These are phyloP conservation scores for Quadriops clusia DNA, from an alignment of 2,888 invertebrate genomes.

Conservation along the genomic window DNA sequence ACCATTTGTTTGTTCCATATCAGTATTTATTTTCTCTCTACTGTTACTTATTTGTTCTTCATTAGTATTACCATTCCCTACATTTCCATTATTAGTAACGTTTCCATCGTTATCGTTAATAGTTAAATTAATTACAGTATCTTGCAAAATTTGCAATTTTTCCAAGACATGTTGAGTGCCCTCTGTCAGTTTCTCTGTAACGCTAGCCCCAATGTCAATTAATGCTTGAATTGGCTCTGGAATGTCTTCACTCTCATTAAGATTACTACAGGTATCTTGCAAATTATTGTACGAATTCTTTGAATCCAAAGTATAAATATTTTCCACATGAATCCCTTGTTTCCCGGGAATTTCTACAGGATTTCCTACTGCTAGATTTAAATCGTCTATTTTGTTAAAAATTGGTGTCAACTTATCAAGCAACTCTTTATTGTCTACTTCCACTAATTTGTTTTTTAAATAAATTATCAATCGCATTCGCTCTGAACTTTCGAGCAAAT, in stretches of 20 bases:
- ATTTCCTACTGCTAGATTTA: conserved; percentile 42
- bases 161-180: conserved; percentile 44
- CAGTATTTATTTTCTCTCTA: not conserved
- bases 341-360: conserved; percentile 39
- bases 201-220: conserved; percentile 39
- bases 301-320: conserved; percentile 27
- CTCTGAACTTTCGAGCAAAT: conserved; percentile 35
- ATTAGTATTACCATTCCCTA: not conserved
- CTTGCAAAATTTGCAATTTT: conserved; percentile 44
- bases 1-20: not conserved
- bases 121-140: conserved; percentile 20
- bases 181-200: conserved; percentile 42
- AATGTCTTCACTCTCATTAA: conserved; percentile 28
- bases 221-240: conserved; percentile 42
- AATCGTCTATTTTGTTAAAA: conserved; percentile 35
- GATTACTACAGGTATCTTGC: conserved; percentile 16
- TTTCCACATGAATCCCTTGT: conserved; percentile 47
- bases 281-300: conserved; percentile 15
- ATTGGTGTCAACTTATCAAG: conserved; percentile 31
- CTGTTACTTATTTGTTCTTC: conserved; percentile 2
- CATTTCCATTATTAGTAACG: not conserved
- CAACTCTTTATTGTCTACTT: conserved; percentile 25
- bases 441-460: conserved; percentile 40
- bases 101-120: conserved; percentile 24
- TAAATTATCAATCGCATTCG: conserved; percentile 43